These are phyloP conservation scores for Trichopria drosophilae DNA, from an alignment of 2,888 invertebrate species.

Conservation along the genomic window DNA sequence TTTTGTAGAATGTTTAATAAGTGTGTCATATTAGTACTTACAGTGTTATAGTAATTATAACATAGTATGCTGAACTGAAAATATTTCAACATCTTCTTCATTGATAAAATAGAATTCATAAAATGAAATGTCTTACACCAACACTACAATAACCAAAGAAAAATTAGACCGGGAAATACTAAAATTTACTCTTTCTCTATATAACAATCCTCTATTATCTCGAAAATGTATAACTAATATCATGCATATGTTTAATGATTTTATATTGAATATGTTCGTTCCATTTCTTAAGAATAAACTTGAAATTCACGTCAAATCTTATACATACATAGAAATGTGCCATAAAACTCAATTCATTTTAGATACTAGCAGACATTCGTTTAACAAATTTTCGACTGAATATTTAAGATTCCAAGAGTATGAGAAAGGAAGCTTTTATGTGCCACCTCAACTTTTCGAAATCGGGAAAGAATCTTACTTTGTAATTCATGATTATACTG, in stretches of 20 bases:
- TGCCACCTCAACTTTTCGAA: slow-evolving; percentile 15
- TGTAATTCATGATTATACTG: slow-evolving; percentile 2
- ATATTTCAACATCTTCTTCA: too few species aligned
- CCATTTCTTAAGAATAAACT: slow-evolving; percentile 22
- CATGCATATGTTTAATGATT: slow-evolving; percentile 12
- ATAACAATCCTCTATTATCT: slow-evolving; percentile 23
- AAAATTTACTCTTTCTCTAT: slow-evolving; percentile 15
- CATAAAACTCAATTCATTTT: slow-evolving; percentile 18
- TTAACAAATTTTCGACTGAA: slow-evolving; percentile 14
- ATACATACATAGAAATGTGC: slow-evolving; percentile 2
- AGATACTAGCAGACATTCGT: slow-evolving; percentile 12
- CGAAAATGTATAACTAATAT: slow-evolving; percentile 18
- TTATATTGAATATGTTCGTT: slow-evolving; percentile 11
- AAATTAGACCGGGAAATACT: slow-evolving; percentile 14
- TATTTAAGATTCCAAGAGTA: slow-evolving; percentile 20
- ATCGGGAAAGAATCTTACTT: slow-evolving; percentile 22
- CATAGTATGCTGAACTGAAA: too few species aligned
- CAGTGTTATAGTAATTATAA: too few species aligned
- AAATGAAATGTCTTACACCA: too few species aligned
- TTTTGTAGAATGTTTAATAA: too few species aligned
- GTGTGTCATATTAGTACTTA: too few species aligned
- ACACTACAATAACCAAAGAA: slow-evolving; percentile 2
- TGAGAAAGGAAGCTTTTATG: slow-evolving; percentile 10
- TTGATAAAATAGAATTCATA: too few species aligned
- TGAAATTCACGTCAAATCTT: slow-evolving; percentile 7